phyloP scores from a whole-genome alignment of 2,797 vertebrate species.

The Neolamprologus multifasciatus region DNA sequence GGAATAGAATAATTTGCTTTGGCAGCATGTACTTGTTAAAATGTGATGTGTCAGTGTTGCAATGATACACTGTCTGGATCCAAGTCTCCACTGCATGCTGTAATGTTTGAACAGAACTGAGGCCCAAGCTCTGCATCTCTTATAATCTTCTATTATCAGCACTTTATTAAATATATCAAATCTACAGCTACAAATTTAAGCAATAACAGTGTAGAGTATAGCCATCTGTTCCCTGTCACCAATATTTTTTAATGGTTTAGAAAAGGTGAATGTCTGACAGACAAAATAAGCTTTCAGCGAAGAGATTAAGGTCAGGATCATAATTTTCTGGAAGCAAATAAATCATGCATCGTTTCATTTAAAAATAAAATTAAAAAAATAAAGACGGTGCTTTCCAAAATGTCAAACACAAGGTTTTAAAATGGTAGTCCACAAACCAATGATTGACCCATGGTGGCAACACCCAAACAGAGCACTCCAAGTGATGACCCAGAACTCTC shows the following conservation, averaged over 20 bases:
- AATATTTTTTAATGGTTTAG: neutral
- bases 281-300: neutral
- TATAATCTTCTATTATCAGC: neutral
- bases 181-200: neutral
- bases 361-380: neutral
- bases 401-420: neutral
- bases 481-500: neutral
- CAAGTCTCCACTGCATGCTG: neutral
- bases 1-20: neutral
- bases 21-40: neutral
- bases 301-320: neutral
- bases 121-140: too few relatives aligned
- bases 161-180: neutral
- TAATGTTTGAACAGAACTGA: neutral
- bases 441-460: neutral
- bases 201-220: accelerated
- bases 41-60: neutral
- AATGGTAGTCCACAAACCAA: neutral
- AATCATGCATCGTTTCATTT: neutral
- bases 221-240: neutral
- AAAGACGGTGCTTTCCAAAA: neutral
- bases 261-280: neutral
- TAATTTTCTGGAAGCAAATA: neutral
- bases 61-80: neutral
- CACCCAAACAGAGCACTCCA: neutral